Evolutionary conservation across 2,113 vertebrate species (phyloP).

Genomic region (Otus sunia): DNA sequence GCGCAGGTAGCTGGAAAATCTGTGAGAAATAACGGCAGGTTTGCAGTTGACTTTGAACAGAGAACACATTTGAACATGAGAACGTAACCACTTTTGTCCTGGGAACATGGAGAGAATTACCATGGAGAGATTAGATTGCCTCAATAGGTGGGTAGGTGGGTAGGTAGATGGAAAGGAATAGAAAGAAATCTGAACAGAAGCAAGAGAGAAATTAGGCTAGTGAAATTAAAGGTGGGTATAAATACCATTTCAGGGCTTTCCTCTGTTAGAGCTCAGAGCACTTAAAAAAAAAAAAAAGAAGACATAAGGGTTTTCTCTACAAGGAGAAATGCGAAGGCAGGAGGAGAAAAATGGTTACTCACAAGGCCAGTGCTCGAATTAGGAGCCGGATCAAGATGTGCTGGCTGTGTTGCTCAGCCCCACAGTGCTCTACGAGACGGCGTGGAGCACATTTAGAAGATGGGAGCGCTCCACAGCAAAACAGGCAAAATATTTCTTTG

Average conservation of each 20-base stretch:
- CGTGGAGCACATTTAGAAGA: neutral
- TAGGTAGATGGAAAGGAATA: neutral
- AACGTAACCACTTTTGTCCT: neutral
- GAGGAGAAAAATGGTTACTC: neutral
- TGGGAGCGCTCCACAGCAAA: neutral
- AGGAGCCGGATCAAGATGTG: neutral
- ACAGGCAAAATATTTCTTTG: conserved; percentile 15
- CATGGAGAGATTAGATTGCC: neutral
- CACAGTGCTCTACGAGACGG: neutral
- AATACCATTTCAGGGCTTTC: neutral
- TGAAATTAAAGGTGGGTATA: neutral
- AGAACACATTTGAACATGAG: neutral
- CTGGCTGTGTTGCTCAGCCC: neutral
- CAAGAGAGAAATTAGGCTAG: neutral
- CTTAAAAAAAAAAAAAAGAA: neutral
- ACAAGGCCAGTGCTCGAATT: neutral
- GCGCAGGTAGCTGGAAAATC: neutral
- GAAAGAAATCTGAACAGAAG: conserved; percentile 8
- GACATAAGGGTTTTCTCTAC: neutral
- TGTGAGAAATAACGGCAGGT: neutral
- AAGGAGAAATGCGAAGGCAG: neutral
- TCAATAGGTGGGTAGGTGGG: neutral
- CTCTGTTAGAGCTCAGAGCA: neutral
- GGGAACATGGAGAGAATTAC: conserved; percentile 2
- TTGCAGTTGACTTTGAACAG: neutral